Percentiles rank a stretch among this genome's conserved stretches.
Evolutionary conservation across 2,888 invertebrate genomes (phyloP).

Genomic region (Marronus borbonicus): DNA sequence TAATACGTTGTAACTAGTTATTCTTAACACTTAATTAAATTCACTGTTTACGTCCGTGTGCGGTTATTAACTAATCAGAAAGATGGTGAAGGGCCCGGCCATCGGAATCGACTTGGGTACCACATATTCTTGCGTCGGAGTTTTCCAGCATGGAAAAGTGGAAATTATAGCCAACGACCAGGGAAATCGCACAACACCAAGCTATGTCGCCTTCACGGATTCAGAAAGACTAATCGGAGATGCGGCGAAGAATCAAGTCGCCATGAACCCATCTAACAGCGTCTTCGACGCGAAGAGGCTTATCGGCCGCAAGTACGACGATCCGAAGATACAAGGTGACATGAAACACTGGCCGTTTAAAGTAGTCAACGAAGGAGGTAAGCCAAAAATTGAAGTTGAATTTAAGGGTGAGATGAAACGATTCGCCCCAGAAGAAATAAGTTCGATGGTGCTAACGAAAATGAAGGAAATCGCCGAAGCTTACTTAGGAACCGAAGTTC

Average conservation of each 20-base stretch:
- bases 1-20: neutral
- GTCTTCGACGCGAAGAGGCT: constrained; percentile 83
- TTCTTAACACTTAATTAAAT: constrained; percentile 5
- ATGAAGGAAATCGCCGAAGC: constrained; percentile 82
- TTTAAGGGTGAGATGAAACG: constrained; percentile 77
- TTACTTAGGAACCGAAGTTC: constrained; percentile 77
- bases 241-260: constrained; percentile 89
- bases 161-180: constrained; percentile 92
- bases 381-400: constrained; percentile 80
- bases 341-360: constrained; percentile 90
- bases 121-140: constrained; percentile 81
- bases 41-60: neutral
- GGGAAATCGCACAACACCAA: constrained; percentile 90
- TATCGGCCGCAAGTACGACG: constrained; percentile 85
- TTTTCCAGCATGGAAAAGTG: constrained; percentile 87
- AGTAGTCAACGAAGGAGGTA: constrained; percentile 77
- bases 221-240: constrained; percentile 89
- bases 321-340: constrained; percentile 83
- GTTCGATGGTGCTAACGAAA: constrained; percentile 78
- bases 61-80: constrained; percentile 25
- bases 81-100: constrained; percentile 72
- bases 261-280: constrained; percentile 82
- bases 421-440: constrained; percentile 81
- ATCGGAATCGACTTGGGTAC: constrained; percentile 82
- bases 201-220: constrained; percentile 91